Percentiles rank a stretch among this genome's conserved stretches.
Evolutionary conservation across 1,140 invertebrate genomes (phyloP).

Genomic region (Drosophila biarmipes): DNA sequence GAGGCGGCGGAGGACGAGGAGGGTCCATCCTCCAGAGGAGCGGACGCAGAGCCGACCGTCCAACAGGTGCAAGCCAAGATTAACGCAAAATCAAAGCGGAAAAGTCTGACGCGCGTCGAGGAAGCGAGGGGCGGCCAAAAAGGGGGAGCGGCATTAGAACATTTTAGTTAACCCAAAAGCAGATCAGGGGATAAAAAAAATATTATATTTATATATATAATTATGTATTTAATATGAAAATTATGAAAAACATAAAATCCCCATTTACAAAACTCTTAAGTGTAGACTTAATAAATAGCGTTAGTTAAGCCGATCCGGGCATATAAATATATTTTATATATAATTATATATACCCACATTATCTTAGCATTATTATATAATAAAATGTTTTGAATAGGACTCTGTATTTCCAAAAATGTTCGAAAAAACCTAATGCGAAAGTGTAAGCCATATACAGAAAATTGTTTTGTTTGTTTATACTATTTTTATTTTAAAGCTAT

Average conservation of each 20-base stretch:
- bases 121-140: slow-evolving; percentile 17
- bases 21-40: slow-evolving; percentile 21
- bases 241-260: too few relatives aligned
- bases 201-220: background rate
- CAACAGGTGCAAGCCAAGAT: slow-evolving; percentile 79
- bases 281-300: too few relatives aligned
- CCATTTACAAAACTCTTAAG: too few relatives aligned
- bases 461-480: too few relatives aligned
- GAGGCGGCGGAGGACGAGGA: slow-evolving; percentile 39
- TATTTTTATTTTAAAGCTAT: too few relatives aligned
- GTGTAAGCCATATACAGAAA: too few relatives aligned
- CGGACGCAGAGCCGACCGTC: slow-evolving; percentile 8
- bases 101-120: slow-evolving; percentile 56
- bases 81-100: slow-evolving; percentile 81
- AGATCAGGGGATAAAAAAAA: background rate
- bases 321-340: background rate
- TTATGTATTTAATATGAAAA: too few relatives aligned
- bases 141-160: slow-evolving; percentile 31
- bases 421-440: too few relatives aligned
- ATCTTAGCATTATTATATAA: too few relatives aligned
- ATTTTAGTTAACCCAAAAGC: slow-evolving; percentile 34
- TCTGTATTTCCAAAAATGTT: too few relatives aligned
- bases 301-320: too few relatives aligned
- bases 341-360: background rate
- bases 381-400: too few relatives aligned